Percentiles rank a stretch among this genome's conserved stretches.
phyloP scores from a whole-genome alignment of 1,140 invertebrate genomes.

The Steinernema feltiae region DNA sequence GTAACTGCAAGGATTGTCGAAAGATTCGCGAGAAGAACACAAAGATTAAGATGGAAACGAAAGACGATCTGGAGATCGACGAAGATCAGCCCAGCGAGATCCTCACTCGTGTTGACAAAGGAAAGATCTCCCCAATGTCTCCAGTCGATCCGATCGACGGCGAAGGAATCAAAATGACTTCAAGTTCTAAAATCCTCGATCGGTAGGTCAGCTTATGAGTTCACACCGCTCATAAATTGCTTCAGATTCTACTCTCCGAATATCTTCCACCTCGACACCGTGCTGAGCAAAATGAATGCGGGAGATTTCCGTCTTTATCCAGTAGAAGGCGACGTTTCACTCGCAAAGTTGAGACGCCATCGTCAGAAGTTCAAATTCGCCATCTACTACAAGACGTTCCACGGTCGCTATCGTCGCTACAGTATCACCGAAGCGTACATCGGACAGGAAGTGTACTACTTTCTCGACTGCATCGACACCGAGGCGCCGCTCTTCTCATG shows the following conservation, averaged over 20 bases:
- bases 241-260: neutral
- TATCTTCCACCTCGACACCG: neutral
- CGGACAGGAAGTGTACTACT: neutral
- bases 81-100: neutral
- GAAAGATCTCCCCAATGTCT: neutral
- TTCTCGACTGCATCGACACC: neutral
- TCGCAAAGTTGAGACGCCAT: neutral
- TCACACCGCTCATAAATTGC: neutral
- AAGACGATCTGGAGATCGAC: neutral
- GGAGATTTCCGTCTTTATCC: constrained; percentile 1
- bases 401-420: neutral
- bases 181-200: neutral
- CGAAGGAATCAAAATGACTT: neutral
- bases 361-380: neutral
- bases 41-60: neutral
- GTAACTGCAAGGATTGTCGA: neutral
- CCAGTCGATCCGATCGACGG: neutral
- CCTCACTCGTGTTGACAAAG: neutral
- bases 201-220: neutral
- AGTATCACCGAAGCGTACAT: neutral
- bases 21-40: neutral
- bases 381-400: constrained; percentile 10
- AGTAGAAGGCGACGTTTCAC: neutral
- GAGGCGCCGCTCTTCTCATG: neutral
- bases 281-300: neutral